Conservation (phyloP, 23 tunicate species). For the Ascidia mentula region DNA sequence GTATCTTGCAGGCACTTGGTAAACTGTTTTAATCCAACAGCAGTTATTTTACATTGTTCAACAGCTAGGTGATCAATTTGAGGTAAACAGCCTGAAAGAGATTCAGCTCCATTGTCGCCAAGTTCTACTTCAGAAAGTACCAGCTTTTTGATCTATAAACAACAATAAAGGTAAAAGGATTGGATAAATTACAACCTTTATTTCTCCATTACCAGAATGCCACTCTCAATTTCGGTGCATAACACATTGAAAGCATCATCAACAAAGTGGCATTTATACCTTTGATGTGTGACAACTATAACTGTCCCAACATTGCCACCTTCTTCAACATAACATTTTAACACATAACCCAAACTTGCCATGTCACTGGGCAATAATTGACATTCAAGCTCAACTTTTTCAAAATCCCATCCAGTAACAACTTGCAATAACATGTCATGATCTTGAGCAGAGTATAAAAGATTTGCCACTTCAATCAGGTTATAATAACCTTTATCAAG, state of each 20-base stretch:
- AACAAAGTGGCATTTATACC: background rate
- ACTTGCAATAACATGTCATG: background rate
- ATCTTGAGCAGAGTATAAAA: background rate
- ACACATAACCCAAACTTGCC: no score
- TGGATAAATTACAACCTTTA: background rate
- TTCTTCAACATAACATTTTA: no score
- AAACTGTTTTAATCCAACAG: background rate
- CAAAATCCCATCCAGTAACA: background rate
- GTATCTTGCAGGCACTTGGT: background rate
- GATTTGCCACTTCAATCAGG: background rate
- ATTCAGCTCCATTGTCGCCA: background rate
- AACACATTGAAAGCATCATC: background rate
- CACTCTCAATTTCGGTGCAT: background rate
- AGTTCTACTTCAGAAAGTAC: background rate
- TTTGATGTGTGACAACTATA: background rate
- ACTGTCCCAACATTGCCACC: background rate
- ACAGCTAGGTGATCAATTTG: background rate
- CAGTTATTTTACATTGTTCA: background rate
- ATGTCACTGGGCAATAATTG: background rate
- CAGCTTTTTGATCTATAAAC: background rate
- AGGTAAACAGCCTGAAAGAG: background rate
- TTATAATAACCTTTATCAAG: background rate
- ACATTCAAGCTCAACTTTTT: background rate
- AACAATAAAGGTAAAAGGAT: background rate
- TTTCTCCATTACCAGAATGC: background rate